Percentiles rank a stretch among this genome's conserved stretches.
phyloP scores from a whole-genome alignment of 2,888 invertebrate genomes.

The Ashinkailepas kermadecensis region DNA sequence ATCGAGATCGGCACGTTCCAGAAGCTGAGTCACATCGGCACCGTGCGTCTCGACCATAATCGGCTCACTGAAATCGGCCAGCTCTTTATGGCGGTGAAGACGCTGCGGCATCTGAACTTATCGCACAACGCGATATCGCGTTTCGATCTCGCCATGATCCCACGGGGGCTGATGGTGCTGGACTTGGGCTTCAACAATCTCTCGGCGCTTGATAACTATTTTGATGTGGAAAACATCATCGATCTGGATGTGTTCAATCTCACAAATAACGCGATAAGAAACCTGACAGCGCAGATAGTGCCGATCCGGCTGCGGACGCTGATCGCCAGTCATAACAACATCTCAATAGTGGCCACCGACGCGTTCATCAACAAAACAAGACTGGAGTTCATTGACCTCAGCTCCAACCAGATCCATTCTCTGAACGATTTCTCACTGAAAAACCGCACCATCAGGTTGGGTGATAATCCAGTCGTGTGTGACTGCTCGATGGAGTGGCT shows the following conservation, averaged over 20 bases:
- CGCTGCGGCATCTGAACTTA: constrained; percentile 73
- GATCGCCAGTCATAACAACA: constrained; percentile 74
- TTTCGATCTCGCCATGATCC: constrained; percentile 79
- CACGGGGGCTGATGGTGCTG: constrained; percentile 83
- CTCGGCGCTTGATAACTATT: constrained; percentile 57
- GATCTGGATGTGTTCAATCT: constrained; percentile 73
- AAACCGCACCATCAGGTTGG: constrained; percentile 41
- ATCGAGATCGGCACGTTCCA: constrained; percentile 45
- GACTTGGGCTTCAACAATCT: constrained; percentile 79
- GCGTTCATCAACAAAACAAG: constrained; percentile 86
- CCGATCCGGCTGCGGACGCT: constrained; percentile 74
- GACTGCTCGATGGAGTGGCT: constrained; percentile 41
- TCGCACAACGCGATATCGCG: constrained; percentile 75
- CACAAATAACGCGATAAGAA: constrained; percentile 71
- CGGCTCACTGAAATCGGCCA: neutral
- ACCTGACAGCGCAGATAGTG: constrained; percentile 66
- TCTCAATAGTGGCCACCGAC: constrained; percentile 75
- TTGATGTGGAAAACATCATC: constrained; percentile 51
- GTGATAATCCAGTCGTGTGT: constrained; percentile 33
- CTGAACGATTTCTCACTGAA: constrained; percentile 54
- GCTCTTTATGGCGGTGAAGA: constrained; percentile 38
- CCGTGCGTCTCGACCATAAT: neutral
- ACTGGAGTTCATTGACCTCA: constrained; percentile 83
- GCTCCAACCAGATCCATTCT: constrained; percentile 71
- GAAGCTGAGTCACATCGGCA: neutral